Evolutionary conservation across 1,140 invertebrate species (phyloP), one percentile per base, ranked within the genome.

Genomic region (Zophobas atratus): DNA sequence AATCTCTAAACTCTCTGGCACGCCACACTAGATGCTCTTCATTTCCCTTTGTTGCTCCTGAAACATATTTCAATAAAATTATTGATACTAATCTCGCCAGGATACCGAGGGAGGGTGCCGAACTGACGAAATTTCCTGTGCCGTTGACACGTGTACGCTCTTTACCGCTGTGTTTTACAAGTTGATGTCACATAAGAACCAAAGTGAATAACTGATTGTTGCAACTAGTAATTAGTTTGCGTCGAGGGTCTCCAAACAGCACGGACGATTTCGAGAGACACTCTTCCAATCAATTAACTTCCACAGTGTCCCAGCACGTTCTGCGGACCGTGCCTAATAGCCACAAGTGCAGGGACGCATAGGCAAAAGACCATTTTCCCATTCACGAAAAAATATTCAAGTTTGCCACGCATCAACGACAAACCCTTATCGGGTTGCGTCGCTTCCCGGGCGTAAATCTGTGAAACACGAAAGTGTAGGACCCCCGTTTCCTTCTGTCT

Each of bases 221-320:
- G 67, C 67, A 57, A 56, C 53, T 72, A 73, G 73, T 73, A 78
- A 78, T 78, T 78, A 78, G 77, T 75, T 48, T 55, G 6, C 63
- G 70, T 73, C 55, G 53, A 75, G 72, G 72, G 41, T 57, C 77
- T 79, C 67, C 56, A 79, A 46, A 39, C 53, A 70, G 74, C 77
- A 79, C 77, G 77, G 77, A 56, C 77, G 53, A 63, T 38, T 79
- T 79, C 73, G 77, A 79, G 77, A 76, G 77, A 76, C 77, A 79
- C 77, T 79, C 67, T 79, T 79, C 60, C 74, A 70, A 75, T 70
- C 77, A 79, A 79, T 79, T 79, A 75, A 75, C 41, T 75, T 70
- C 20, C 36, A 75, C 74, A 76, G 46, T 60, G 43, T 60, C 41
- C 36, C 36, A 35, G 20, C 56, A 55, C 57, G 49, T 49, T 8